Conservation (phyloP, 1,140 invertebrate species). For the Sarcophaga bullata region DNA sequence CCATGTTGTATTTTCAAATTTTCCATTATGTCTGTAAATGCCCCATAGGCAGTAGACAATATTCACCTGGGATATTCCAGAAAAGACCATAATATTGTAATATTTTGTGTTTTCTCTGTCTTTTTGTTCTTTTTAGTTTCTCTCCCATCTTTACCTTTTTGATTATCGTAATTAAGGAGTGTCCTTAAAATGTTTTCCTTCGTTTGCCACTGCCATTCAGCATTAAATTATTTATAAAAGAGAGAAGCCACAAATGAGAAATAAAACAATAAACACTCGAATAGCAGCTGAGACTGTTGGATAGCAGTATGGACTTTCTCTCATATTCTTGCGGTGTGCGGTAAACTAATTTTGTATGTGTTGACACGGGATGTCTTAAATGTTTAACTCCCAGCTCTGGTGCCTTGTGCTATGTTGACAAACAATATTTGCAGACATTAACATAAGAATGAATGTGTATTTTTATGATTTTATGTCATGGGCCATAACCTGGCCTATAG, state of each 20-base stretch:
- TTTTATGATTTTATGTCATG: no score
- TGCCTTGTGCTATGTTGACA: no score
- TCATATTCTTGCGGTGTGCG: no score
- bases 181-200: constrained; percentile 8
- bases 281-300: neutral
- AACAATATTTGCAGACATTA: no score
- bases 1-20: neutral
- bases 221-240: neutral
- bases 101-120: neutral
- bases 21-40: constrained; percentile 14
- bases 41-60: neutral
- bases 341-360: no score
- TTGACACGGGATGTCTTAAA: no score
- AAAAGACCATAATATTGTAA: neutral
- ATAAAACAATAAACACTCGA: neutral
- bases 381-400: no score
- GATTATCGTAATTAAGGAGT: neutral
- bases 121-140: no score
- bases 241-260: neutral
- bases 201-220: neutral
- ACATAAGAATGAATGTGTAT: no score
- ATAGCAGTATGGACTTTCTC: no score
- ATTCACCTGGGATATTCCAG: neutral
- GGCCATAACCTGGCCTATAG: no score
- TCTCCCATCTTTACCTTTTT: neutral